phyloP scores from a whole-genome alignment of 2,888 invertebrate species.

The Lasius fuliginosus region DNA sequence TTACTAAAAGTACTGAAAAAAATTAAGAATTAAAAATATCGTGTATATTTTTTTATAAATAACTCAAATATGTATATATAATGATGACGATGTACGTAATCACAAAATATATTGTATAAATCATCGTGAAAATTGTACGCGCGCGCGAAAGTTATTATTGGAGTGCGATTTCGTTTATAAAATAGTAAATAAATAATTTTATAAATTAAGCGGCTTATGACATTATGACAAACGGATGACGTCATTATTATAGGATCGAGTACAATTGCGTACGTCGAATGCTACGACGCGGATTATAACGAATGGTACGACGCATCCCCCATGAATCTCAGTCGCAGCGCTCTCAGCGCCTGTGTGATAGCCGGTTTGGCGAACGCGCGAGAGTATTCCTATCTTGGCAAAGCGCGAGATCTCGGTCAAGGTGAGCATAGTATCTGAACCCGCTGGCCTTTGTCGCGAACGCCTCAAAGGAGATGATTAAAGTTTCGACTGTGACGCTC shows the following conservation, averaged over 20 bases:
- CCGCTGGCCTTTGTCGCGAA: constrained; percentile 10
- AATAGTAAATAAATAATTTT: not conserved
- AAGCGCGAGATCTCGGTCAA: constrained; percentile 78
- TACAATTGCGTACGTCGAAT: constrained; percentile 92
- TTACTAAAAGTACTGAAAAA: not conserved
- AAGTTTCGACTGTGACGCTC: not conserved
- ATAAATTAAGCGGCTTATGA: not conserved
- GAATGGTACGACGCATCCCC: constrained; percentile 91
- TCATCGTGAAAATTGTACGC: not conserved
- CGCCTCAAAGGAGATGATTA: constrained; percentile 40
- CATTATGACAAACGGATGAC: not conserved
- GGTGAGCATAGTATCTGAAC: constrained; percentile 63
- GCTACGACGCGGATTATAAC: constrained; percentile 90
- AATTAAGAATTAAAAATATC: not conserved
- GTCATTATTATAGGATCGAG: constrained; percentile 88
- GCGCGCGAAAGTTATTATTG: not conserved
- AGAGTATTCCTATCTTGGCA: constrained; percentile 88
- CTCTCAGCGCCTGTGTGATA: constrained; percentile 93
- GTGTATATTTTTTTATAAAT: too few relatives aligned
- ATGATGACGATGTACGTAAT: not conserved
- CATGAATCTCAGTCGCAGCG: constrained; percentile 94
- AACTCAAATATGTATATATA: too few relatives aligned
- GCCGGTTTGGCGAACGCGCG: constrained; percentile 90
- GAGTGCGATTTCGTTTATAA: not conserved
- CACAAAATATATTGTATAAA: not conserved